Percentiles rank a stretch among this genome's conserved stretches.
Evolutionary conservation across 1,140 invertebrate genomes (phyloP).

Genomic region (Bicyclus anynana): DNA sequence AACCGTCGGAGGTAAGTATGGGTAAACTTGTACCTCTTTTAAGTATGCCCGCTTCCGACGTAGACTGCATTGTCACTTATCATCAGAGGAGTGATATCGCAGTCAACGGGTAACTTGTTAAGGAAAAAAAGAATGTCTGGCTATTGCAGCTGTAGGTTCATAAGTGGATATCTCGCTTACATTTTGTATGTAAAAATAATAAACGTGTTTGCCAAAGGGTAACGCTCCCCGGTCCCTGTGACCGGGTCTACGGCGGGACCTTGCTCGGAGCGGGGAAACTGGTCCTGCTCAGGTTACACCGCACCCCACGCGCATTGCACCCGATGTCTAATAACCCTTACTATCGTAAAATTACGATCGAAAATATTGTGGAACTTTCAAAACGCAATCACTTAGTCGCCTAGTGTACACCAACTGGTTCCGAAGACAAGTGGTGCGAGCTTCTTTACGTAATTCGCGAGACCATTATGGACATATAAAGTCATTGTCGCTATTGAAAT

Average conservation of each 20-base stretch:
- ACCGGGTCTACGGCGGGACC: slow-evolving; percentile 55
- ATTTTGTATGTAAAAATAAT: slow-evolving; percentile 36
- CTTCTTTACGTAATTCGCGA: slow-evolving; percentile 45
- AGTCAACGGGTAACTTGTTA: too few relatives aligned
- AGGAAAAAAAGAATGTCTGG: too few relatives aligned
- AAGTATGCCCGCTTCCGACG: too few relatives aligned
- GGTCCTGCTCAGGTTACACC: slow-evolving; percentile 37
- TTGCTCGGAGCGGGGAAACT: slow-evolving; percentile 51
- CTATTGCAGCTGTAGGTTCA: too few relatives aligned
- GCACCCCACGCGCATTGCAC: background rate
- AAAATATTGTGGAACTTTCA: slow-evolving; percentile 3
- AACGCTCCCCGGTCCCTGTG: slow-evolving; percentile 32
- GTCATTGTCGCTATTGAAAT: slow-evolving; percentile 22
- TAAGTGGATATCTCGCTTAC: slow-evolving; percentile 17
- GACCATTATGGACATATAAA: slow-evolving; percentile 24
- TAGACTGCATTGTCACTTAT: too few relatives aligned
- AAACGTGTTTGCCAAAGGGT: slow-evolving; percentile 33
- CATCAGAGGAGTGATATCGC: too few relatives aligned
- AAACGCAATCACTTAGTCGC: background rate
- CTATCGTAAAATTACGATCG: background rate
- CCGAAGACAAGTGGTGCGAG: slow-evolving; percentile 26
- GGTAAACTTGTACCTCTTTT: too few relatives aligned
- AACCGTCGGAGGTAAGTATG: too few relatives aligned
- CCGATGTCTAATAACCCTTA: slow-evolving; percentile 7
- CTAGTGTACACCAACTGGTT: slow-evolving; percentile 32